These are phyloP conservation scores for Ivindomyrus marchei DNA, from an alignment of 2,113 vertebrate species.

Conservation along the genomic window DNA sequence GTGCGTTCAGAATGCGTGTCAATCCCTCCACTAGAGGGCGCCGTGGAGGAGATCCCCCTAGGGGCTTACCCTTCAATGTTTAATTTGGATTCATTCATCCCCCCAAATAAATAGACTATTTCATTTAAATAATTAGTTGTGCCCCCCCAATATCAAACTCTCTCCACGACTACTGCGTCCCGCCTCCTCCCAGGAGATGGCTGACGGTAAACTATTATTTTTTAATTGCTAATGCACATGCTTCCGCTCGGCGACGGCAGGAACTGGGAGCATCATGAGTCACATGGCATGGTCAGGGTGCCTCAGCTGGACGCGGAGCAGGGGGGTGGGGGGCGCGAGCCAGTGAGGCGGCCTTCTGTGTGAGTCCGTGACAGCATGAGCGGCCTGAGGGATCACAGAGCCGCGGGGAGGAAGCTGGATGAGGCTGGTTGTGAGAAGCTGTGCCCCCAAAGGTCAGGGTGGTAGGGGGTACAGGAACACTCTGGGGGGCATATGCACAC, in stretches of 20 bases:
- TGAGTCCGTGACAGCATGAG: not conserved
- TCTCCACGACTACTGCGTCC: not conserved
- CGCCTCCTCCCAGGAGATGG: not conserved
- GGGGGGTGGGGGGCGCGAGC: not conserved
- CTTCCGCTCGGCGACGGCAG: not conserved
- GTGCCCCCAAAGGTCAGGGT: constrained; percentile 1
- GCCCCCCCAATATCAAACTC: not conserved
- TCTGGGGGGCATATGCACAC: not conserved
- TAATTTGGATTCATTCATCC: not conserved
- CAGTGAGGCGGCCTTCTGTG: not conserved
- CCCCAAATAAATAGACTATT: not conserved
- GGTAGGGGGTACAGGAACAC: not conserved
- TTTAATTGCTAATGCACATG: not conserved
- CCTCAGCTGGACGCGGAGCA: not conserved
- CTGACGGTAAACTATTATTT: not conserved
- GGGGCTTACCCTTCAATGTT: not conserved
- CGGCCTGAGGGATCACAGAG: not conserved
- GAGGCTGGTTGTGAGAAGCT: not conserved
- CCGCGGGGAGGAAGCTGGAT: not conserved
- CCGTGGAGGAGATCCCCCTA: not conserved
- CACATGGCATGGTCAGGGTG: not conserved
- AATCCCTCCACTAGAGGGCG: not conserved
- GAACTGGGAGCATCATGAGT: not conserved
- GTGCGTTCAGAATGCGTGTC: not conserved
- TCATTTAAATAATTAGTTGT: not conserved